A percentile compares a stretch with the other conserved stretches of the same genome.
Conservation (phyloP, 2,113 vertebrate genomes). For the Oreotrochilus melanogaster region DNA sequence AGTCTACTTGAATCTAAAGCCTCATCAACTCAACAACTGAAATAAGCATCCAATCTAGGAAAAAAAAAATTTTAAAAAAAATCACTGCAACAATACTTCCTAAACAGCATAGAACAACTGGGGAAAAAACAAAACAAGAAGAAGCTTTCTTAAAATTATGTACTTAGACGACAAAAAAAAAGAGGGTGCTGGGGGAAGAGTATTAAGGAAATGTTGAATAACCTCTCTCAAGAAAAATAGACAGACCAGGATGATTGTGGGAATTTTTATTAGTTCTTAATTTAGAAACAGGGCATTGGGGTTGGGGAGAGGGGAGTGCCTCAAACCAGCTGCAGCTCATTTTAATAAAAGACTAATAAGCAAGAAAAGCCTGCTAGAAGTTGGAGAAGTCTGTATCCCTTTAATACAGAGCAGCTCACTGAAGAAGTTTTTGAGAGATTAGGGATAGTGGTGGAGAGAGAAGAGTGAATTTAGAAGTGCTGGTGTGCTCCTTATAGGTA, state of each 20-base stretch:
- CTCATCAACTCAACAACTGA: neutral
- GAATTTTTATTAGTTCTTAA: slow-evolving; percentile 48
- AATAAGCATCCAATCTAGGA: neutral
- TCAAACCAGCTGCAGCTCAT: slow-evolving; percentile 63
- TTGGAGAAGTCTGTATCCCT: neutral
- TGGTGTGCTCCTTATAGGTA: neutral
- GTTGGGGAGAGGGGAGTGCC: slow-evolving; percentile 31
- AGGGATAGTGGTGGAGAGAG: rapidly evolving
- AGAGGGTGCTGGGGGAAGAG: neutral
- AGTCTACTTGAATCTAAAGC: neutral
- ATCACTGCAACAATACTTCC: neutral
- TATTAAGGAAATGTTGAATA: slow-evolving; percentile 18
- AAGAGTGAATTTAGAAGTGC: neutral
- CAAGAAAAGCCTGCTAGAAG: slow-evolving; percentile 16
- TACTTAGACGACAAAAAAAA: neutral
- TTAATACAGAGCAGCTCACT: neutral
- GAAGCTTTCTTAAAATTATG: neutral
- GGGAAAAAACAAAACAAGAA: rapidly evolving
- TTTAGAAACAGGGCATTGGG: slow-evolving; percentile 44
- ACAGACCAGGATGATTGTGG: neutral
- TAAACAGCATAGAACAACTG: neutral
- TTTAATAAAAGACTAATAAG: slow-evolving; percentile 63
- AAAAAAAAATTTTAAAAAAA: neutral
- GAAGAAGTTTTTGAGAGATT: rapidly evolving
- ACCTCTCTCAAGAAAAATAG: neutral